Evolutionary conservation across 2,797 vertebrate genomes (phyloP).

Genomic region (Mormyrops attenuatus): DNA sequence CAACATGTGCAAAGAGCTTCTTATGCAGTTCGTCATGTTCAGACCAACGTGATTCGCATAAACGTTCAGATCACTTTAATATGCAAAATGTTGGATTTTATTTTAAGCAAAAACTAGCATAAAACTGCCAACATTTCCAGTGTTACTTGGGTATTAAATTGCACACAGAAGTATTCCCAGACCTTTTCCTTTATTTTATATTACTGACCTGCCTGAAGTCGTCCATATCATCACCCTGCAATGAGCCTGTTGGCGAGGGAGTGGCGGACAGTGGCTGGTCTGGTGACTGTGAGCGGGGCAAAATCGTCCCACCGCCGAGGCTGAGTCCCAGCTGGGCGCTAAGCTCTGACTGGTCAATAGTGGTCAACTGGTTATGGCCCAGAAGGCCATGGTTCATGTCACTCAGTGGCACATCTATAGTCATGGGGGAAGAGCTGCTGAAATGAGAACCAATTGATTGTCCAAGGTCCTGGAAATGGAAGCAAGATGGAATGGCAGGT

Average conservation of each 20-base stretch:
- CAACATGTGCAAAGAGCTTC: not conserved
- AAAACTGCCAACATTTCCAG: not conserved
- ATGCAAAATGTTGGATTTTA: no score
- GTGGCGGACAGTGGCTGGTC: slow-evolving; percentile 72
- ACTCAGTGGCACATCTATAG: slow-evolving; percentile 80
- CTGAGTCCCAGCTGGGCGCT: slow-evolving; percentile 81
- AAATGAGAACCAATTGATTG: slow-evolving; percentile 82
- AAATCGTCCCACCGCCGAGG: slow-evolving; percentile 68
- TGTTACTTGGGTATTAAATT: not conserved
- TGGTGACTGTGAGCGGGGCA: slow-evolving; percentile 69
- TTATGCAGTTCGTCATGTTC: not conserved
- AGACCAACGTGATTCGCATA: not conserved
- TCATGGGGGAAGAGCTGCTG: slow-evolving; percentile 78
- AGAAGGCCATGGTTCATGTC: slow-evolving; percentile 76
- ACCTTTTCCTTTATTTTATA: not conserved
- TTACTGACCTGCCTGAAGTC: slow-evolving; percentile 72
- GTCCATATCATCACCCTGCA: slow-evolving; percentile 81
- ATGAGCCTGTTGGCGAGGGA: slow-evolving; percentile 74
- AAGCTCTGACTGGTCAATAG: slow-evolving; percentile 88
- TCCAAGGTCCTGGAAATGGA: slow-evolving; percentile 66
- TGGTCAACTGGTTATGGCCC: slow-evolving; percentile 78
- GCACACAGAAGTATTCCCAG: not conserved
- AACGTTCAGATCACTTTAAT: not conserved
- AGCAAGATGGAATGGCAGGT: slow-evolving; percentile 13
- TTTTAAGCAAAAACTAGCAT: no score